Base-by-base conservation (phyloP, 2,888 invertebrate species). In the Eubasilissa splendida region DNA sequence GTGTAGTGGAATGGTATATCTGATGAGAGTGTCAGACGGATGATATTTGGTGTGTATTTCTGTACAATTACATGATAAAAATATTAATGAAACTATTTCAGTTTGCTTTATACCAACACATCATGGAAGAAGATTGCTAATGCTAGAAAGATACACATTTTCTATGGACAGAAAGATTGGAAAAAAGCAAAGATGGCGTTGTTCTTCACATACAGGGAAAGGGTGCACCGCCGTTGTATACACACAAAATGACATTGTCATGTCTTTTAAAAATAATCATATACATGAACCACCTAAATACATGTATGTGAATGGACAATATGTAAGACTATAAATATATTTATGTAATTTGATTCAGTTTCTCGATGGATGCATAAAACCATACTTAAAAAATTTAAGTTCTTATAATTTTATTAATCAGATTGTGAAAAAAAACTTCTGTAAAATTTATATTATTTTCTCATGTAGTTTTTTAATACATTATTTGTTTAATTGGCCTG, bases 101-200 rank as follows among this genome's bases (percentile, higher is more conserved):
- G 90, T 89, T 12, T 87, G 87, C 3, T 90, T 88, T 80, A 83
- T 90, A 8, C 90, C 89, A 89, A 90, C 89, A 1, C 89, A 88
- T 82, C 86, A 89, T 80, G 90, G 89, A 0, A 90, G 88, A 77
- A 90, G 90, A 0, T 86, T 90, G 0, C 87, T 90, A 0, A 86
- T 89, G 9, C 86, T 89, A 33, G 83, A 85, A 7, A 89, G 88
- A 4, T 90, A 88, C 85, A 90, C 90, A 0, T 90, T 88, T 86
- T 90, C 89, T 83, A 5, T 42, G 42, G 42, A 42, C 7, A 42
- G 42, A 42, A 42, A 42, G 4, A 42, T 42, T 90, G 87, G 80
- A 90, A 90, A 85, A 90, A 86, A 89, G 65, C 85, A 89, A 82
- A 88, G 89, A 42, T 90, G 90, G 90, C 90, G 90, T 84, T 90